A percentile compares a stretch with the other conserved stretches of the same genome.
These are phyloP conservation scores for Heliothis virescens DNA, from an alignment of 1,140 invertebrate genomes.

Conservation along the genomic window DNA sequence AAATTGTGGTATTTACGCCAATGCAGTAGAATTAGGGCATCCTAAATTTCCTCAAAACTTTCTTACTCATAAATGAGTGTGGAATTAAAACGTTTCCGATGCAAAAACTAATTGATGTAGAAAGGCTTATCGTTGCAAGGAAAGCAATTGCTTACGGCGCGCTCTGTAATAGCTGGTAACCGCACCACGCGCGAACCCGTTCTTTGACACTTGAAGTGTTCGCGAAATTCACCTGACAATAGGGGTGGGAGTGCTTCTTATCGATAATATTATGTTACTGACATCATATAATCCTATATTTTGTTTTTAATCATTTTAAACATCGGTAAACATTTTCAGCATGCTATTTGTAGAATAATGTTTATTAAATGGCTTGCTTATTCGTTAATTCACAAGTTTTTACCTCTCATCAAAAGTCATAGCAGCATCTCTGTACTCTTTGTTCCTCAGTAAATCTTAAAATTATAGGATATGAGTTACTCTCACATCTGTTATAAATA, in stretches of 20 bases:
- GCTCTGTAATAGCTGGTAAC: conserved; percentile 62
- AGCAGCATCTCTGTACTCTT: background rate
- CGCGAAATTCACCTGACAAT: conserved; percentile 55
- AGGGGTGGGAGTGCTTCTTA: conserved; percentile 2
- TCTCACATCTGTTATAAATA: background rate
- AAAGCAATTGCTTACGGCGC: conserved; percentile 72
- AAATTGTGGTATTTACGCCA: conserved; percentile 20
- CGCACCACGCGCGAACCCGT: conserved; percentile 67
- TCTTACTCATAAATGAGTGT: background rate
- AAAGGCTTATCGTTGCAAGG: conserved; percentile 66
- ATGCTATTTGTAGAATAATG: no score
- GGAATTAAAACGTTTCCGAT: conserved; percentile 46
- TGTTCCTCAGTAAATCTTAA: background rate
- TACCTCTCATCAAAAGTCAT: background rate
- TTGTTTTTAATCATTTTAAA: background rate
- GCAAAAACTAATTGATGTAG: conserved; percentile 45
- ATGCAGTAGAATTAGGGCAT: background rate
- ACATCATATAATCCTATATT: background rate
- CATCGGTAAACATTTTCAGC: no score
- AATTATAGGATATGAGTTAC: no score
- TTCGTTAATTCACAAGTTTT: background rate
- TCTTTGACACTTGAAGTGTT: conserved; percentile 67
- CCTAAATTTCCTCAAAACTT: conserved; percentile 30
- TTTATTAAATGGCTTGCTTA: no score
- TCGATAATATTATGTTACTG: conserved; percentile 41